Percentiles rank a stretch among this genome's conserved stretches.
Conservation (phyloP, 2,888 invertebrate species). For the Epinotia ramella region DNA sequence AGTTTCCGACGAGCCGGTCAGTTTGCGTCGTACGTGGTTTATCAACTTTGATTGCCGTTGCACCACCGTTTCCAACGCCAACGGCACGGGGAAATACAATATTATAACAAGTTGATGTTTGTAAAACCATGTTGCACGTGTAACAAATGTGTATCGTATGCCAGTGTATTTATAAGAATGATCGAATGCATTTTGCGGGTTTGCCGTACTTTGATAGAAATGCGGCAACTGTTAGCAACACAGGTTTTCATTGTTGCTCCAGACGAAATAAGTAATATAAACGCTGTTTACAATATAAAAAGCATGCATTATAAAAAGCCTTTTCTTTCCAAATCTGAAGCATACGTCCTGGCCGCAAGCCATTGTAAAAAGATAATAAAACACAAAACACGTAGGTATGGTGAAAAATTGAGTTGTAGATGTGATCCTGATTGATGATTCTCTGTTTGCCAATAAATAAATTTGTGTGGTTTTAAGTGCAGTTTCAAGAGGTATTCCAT, state of each 20-base stretch:
- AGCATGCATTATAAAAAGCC: too few relatives aligned
- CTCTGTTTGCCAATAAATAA: too few relatives aligned
- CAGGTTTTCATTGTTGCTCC: neutral
- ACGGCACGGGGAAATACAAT: constrained; percentile 1
- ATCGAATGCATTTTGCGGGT: neutral
- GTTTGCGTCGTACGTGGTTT: constrained; percentile 18
- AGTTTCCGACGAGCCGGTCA: constrained; percentile 35
- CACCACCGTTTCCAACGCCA: constrained; percentile 13
- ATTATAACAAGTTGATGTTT: neutral
- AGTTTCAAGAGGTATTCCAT: too few relatives aligned
- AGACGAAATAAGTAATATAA: neutral
- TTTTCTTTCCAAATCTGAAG: too few relatives aligned
- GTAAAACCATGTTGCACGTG: constrained; percentile 14
- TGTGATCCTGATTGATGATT: too few relatives aligned
- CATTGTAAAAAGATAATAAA: too few relatives aligned
- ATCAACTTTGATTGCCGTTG: constrained; percentile 23
- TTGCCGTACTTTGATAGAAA: too few relatives aligned
- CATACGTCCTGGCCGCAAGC: too few relatives aligned
- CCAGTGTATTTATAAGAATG: neutral
- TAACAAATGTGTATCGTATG: neutral
- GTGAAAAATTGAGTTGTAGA: too few relatives aligned
- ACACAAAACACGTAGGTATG: too few relatives aligned
- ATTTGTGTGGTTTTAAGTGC: too few relatives aligned
- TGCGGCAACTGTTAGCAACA: neutral
- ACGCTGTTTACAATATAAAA: too few relatives aligned